phyloP scores from a whole-genome alignment of 2,113 vertebrate genomes.

The Theristicus caerulescens region DNA sequence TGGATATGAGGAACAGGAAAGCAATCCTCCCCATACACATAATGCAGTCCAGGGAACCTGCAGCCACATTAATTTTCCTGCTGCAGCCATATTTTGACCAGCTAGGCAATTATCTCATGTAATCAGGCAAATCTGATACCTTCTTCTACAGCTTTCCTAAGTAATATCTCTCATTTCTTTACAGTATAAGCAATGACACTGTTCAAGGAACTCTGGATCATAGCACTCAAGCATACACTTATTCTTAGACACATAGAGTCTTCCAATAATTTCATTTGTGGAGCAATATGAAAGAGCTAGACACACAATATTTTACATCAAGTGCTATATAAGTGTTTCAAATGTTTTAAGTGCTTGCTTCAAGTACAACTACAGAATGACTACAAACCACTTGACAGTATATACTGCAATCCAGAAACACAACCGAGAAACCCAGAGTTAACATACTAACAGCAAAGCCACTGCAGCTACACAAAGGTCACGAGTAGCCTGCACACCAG shows the following conservation, averaged over 20 bases:
- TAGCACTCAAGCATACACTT: not conserved
- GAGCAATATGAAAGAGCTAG: not conserved
- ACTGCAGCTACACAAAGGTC: not conserved
- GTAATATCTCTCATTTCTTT: not conserved
- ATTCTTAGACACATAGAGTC: not conserved
- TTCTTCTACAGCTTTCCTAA: not conserved
- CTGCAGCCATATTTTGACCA: not conserved
- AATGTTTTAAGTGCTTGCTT: not conserved
- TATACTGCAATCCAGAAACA: not conserved
- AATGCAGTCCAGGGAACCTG: not conserved
- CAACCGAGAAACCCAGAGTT: not conserved
- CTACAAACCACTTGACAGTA: not conserved
- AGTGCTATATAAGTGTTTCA: not conserved
- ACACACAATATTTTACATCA: not conserved
- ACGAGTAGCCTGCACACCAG: not conserved
- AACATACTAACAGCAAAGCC: not conserved
- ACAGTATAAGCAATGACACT: not conserved
- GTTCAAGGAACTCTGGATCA: not conserved
- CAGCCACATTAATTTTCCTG: not conserved
- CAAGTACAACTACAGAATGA: not conserved
- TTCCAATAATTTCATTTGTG: not conserved
- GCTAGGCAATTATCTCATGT: not conserved
- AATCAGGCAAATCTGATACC: not conserved
- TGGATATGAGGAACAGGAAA: not conserved
- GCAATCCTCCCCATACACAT: not conserved